Percentiles rank a stretch among this genome's conserved stretches.
phyloP scores from a whole-genome alignment of 1,140 invertebrate genomes.

The Tachypleus tridentatus region DNA sequence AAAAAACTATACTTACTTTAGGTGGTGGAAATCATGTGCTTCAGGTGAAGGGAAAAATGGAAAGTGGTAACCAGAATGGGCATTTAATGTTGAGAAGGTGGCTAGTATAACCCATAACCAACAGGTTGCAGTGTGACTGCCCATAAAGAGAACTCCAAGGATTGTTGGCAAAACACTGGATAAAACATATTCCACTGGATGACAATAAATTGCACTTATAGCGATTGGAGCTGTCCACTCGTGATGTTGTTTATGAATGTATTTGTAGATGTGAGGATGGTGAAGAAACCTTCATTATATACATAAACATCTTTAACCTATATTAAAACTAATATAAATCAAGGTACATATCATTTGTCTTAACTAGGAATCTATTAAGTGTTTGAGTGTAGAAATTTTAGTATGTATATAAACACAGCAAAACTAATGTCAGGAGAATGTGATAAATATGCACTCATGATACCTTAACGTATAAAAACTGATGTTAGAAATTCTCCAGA shows the following conservation, averaged over 20 bases:
- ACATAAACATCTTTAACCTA: too few species aligned
- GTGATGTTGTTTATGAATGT: constrained; percentile 35
- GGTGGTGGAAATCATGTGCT: constrained; percentile 36
- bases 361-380: too few species aligned
- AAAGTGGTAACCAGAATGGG: constrained; percentile 36
- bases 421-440: too few species aligned
- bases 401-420: too few species aligned
- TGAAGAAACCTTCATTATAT: constrained; percentile 31
- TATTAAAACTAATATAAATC: too few species aligned
- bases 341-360: too few species aligned
- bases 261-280: constrained; percentile 31
- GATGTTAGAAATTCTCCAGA: too few species aligned
- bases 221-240: constrained; percentile 36
- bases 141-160: constrained; percentile 32
- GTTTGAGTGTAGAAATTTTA: too few species aligned
- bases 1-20: constrained; percentile 9
- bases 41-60: constrained; percentile 34
- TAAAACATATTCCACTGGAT: constrained; percentile 34
- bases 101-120: constrained; percentile 34
- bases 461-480: too few species aligned
- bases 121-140: constrained; percentile 29
- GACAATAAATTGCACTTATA: constrained; percentile 32
- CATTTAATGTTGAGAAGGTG: constrained; percentile 31
- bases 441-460: too few species aligned
- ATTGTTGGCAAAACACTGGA: constrained; percentile 31